phyloP scores from a whole-genome alignment of 92 coral and sea anemone species.

The Epizoanthus scotinus region DNA sequence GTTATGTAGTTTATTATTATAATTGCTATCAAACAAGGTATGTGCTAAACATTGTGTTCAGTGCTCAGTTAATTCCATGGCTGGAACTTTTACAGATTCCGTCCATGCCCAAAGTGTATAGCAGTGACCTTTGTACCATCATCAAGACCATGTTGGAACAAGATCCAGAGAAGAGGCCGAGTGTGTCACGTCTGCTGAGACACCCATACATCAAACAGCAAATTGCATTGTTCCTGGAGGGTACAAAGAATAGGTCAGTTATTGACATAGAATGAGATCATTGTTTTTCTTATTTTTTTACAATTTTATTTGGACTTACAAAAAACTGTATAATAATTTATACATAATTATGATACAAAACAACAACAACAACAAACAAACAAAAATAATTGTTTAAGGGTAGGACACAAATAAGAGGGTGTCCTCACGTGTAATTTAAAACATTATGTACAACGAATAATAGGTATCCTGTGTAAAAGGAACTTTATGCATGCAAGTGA shows the following conservation, averaged over 20 bases:
- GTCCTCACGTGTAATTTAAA: too few relatives aligned
- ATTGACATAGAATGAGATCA: not conserved
- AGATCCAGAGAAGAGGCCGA: conserved; percentile 94
- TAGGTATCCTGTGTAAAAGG: not conserved
- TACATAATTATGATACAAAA: too few relatives aligned
- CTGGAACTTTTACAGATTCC: conserved; percentile 66
- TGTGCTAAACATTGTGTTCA: not conserved
- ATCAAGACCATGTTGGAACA: conserved; percentile 90
- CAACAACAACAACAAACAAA: too few relatives aligned
- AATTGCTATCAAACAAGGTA: too few relatives aligned
- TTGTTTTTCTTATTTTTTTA: too few relatives aligned
- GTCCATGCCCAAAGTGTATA: conserved; percentile 86
- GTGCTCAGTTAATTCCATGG: not conserved
- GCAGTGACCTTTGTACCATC: conserved; percentile 84
- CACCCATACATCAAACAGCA: conserved; percentile 93
- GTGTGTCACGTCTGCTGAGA: conserved; percentile 87
- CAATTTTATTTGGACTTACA: too few relatives aligned
- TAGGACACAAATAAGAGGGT: too few relatives aligned
- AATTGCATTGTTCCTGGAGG: conserved; percentile 94
- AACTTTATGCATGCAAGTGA: not conserved
- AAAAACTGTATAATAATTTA: too few relatives aligned
- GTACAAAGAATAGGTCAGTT: conserved; percentile 86
- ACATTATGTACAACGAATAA: not conserved
- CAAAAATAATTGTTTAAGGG: too few relatives aligned
- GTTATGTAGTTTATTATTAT: too few relatives aligned